phyloP scores from a whole-genome alignment of 2,797 vertebrate genomes.

The Forpus xanthops region DNA sequence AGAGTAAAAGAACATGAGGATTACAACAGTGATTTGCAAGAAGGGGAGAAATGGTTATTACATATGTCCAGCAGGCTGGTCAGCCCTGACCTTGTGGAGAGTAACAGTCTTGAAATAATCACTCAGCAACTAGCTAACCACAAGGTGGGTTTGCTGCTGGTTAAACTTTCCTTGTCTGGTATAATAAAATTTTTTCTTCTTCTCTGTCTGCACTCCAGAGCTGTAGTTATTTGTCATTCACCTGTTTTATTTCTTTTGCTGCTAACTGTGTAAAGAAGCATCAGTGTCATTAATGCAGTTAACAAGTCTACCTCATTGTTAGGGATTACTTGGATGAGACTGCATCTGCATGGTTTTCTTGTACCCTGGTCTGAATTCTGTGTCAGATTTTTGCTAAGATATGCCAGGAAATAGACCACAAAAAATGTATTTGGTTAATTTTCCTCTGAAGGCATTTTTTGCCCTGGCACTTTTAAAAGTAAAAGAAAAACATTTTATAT shows the following conservation, averaged over 20 bases:
- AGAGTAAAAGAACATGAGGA: conserved; percentile 92
- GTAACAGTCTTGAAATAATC: conserved; percentile 85
- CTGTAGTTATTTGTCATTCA: background rate
- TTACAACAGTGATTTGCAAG: conserved; percentile 92
- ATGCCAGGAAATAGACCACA: background rate
- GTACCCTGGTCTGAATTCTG: background rate
- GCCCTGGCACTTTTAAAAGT: background rate
- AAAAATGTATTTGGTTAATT: background rate
- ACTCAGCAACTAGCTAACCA: conserved; percentile 94
- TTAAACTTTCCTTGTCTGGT: background rate
- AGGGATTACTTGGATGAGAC: background rate
- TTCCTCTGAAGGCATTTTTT: background rate
- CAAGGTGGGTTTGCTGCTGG: conserved; percentile 81
- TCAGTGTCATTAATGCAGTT: background rate
- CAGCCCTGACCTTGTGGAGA: conserved; percentile 87
- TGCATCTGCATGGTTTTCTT: background rate
- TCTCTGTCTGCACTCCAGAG: background rate
- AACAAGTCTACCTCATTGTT: background rate
- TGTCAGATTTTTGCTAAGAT: background rate
- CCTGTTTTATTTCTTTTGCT: background rate
- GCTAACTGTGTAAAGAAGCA: background rate
- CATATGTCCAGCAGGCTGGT: conserved; percentile 96
- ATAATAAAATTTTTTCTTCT: background rate
- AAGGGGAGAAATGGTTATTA: conserved; percentile 94
- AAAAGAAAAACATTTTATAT: background rate